Base-by-base conservation (phyloP, 2,888 invertebrate genomes). In the Rotaria socialis region DNA sequence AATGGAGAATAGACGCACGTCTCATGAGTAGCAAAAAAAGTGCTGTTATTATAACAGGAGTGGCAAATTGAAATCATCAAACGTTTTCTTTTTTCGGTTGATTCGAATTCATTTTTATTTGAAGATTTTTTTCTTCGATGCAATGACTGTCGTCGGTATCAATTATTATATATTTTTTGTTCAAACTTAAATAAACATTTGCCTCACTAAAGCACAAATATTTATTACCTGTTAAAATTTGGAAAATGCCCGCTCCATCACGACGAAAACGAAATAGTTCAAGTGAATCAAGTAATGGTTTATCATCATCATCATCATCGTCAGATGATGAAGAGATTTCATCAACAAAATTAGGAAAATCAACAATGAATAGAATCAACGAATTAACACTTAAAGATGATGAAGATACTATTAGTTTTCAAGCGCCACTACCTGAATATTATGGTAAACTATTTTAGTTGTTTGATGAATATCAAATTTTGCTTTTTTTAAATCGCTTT, bases 331-430 rank as follows among this genome's bases (percentile, higher is more conserved):
- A 67, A 6, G 75, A 75, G 2, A 75, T 75, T 24, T 19, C 41
- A 14, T 24, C 47, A 41, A 24, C 75, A 24, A 75, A 43, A 43
- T 41, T 43, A 2, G 43, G 47, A 11, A 27, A 22, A 67, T 27
- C 27, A 27, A 58, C 16, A 16, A 27, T 5, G 4, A 55, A 22
- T 55, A 55, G 11, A n/a, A 2, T 16, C 10, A 67, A 67, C 7
- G 75, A 75, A 75, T 47, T 75, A 75, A 75, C 75, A 43, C 22
- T 75, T 11, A 43, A 75, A 43, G 75, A 75, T 75, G 75, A 75
- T 43, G 75, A 75, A 75, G 47, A 75, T 47, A 35, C 35, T 11
- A 75, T 75, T 2, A 7, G 16, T 41, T 43, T 24, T 75, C 75
- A 22, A 22, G 24, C 75, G 24, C 16, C 5, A 47, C 8, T 75